phyloP scores from a whole-genome alignment of 2,888 invertebrate genomes.

The Campoplex nolae region DNA sequence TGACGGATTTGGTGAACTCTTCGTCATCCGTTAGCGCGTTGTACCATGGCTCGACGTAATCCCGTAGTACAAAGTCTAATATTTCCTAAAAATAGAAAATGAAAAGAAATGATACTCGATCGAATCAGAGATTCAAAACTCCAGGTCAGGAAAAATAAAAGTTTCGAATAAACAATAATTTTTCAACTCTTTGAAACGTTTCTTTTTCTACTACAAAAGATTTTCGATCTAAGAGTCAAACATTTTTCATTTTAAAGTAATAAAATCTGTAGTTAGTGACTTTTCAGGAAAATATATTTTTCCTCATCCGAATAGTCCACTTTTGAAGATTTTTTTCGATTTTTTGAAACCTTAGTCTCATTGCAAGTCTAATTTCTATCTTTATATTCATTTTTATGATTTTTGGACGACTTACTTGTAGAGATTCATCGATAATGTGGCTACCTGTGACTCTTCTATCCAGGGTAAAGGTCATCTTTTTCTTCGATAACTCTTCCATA shows the following conservation, averaged over 20 bases:
- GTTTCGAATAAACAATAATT: background rate
- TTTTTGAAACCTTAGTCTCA: background rate
- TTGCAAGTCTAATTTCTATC: background rate
- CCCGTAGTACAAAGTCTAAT: constrained; percentile 91
- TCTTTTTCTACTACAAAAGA: no score
- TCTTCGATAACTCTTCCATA: constrained; percentile 78
- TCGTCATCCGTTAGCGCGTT: constrained; percentile 89
- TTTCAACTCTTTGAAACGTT: no score
- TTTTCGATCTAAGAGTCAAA: no score
- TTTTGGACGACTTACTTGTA: constrained; percentile 86
- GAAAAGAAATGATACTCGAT: background rate
- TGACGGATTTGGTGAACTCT: constrained; percentile 90
- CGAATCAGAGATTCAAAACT: background rate
- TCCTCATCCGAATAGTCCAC: background rate
- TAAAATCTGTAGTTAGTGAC: no score
- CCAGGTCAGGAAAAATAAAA: background rate
- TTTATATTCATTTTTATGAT: background rate
- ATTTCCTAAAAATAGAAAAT: constrained; percentile 86
- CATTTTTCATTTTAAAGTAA: no score
- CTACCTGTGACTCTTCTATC: constrained; percentile 92
- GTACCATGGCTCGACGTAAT: constrained; percentile 93
- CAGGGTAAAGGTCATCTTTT: constrained; percentile 83
- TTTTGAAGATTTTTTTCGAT: background rate
- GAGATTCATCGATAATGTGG: constrained; percentile 93
- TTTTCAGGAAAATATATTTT: background rate